Conservation (phyloP, 2,888 invertebrate genomes). For the Zaprionus lineosus region DNA sequence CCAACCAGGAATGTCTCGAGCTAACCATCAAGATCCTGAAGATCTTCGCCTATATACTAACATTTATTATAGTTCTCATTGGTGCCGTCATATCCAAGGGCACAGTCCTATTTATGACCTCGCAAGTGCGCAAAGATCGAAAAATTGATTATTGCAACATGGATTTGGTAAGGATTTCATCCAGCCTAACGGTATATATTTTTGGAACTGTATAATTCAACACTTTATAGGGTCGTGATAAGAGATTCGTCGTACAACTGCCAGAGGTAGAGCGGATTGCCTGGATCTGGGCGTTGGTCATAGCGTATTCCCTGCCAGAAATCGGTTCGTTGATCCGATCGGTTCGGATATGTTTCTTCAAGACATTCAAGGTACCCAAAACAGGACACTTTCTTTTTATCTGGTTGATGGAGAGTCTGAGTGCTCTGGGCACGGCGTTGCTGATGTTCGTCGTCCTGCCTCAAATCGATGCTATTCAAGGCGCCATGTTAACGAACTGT, state of each 20-base stretch:
- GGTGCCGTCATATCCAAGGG: constrained; percentile 95
- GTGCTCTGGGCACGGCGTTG: constrained; percentile 93
- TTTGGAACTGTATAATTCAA: too few relatives aligned
- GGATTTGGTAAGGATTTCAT: constrained; percentile 87
- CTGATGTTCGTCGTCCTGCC: constrained; percentile 95
- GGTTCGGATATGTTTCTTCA: constrained; percentile 94
- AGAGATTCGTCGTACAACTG: constrained; percentile 90
- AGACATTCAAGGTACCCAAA: constrained; percentile 90
- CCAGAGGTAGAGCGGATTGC: constrained; percentile 93
- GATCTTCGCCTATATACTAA: constrained; percentile 91
- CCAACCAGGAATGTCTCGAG: constrained; percentile 93
- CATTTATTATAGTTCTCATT: constrained; percentile 92
- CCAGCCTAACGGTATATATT: too few relatives aligned
- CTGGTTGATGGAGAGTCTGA: constrained; percentile 93
- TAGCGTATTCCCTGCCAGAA: constrained; percentile 94
- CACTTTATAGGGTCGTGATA: constrained; percentile 88
- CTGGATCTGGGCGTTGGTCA: constrained; percentile 96
- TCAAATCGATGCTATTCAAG: constrained; percentile 95
- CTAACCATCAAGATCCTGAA: constrained; percentile 92
- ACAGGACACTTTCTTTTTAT: constrained; percentile 84
- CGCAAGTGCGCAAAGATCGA: constrained; percentile 91
- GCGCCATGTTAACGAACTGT: constrained; percentile 97
- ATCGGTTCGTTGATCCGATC: constrained; percentile 93
- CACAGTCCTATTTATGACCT: constrained; percentile 95
- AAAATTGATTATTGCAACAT: constrained; percentile 92